Base-by-base conservation (phyloP, 2,113 vertebrate genomes). In the Edolisoma coerulescens region DNA sequence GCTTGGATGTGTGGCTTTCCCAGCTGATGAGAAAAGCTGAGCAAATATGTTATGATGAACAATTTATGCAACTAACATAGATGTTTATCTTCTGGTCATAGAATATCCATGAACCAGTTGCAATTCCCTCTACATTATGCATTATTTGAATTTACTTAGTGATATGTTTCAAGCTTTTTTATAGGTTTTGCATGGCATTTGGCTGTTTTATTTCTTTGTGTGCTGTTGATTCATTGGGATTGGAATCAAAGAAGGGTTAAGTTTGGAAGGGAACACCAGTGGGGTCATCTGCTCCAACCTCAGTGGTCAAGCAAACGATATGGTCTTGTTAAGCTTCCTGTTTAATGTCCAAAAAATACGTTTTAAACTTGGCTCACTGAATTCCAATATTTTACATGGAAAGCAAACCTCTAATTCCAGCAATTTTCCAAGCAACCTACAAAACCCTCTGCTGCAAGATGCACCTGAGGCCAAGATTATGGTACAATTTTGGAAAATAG, bases 31-130 rank as follows among this genome's bases (percentile, higher is more conserved):
- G 94, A 83, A 86, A 93, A 96, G 70, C 85, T 94, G 91, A 93
- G 75, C 90, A 97, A 96, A 97, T 93, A 96, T 13, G 17, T 96
- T 94, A 84, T 59, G 54, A 90, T 97, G 82, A 97, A 97, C 96
- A 96, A 97, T 97, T 97, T 94, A 96, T 90, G 78, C 93, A 93
- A 67, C 82, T 88, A 94, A 94, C 70, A 90, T 93, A 90, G 93
- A 95, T 91, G 63, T 95, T 96, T 97, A 90, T 96, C 93, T 96
- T 96, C 94, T 90, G 91, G 91, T 96, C 93, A 96, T 96, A 85
- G 96, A 95, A 97, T 97, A 96, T 94, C 96, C 93, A 96, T 93
- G 93, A 97, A 81, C 84, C 78, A 78, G 53, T 93, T 87, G 81
- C 84, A 83, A 44, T 93, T 91, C 75, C 50, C 67, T 90, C 63